phyloP scores from a whole-genome alignment of 2,888 invertebrate genomes.

The Phyllotreta cruciferae region DNA sequence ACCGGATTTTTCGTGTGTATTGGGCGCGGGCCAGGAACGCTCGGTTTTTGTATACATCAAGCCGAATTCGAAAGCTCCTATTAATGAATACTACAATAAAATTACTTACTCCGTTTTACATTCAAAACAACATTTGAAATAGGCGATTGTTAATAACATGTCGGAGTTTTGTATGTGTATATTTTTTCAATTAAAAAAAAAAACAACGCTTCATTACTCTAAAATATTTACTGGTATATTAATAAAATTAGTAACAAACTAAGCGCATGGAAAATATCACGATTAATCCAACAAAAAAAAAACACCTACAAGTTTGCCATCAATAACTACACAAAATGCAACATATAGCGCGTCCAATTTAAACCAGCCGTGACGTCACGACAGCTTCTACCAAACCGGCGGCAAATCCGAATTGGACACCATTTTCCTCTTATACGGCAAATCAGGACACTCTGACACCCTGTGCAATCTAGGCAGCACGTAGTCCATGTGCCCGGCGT shows the following conservation, averaged over 20 bases:
- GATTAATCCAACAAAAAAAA: not conserved
- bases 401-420: constrained; percentile 60
- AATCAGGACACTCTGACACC: constrained; percentile 60
- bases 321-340: not conserved
- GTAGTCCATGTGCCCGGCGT: constrained; percentile 68
- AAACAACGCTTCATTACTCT: too few relatives aligned
- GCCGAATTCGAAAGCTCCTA: not conserved
- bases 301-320: not conserved
- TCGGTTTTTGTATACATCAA: not conserved
- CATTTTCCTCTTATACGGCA: constrained; percentile 61
- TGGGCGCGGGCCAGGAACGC: not conserved
- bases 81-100: not conserved
- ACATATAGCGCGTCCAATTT: too few relatives aligned
- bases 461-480: constrained; percentile 69
- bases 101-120: not conserved
- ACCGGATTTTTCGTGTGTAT: constrained; percentile 4
- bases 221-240: constrained; percentile 1
- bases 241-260: not conserved
- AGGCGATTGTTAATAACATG: constrained; percentile 36
- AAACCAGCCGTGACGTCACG: constrained; percentile 7
- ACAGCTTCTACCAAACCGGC: constrained; percentile 45
- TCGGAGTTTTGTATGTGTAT: constrained; percentile 39
- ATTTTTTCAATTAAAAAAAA: constrained; percentile 25
- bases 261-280: too few relatives aligned
- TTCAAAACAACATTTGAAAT: constrained; percentile 6